Evolutionary conservation across 2,888 invertebrate species (phyloP).

Genomic region (Ophonus ardosiacus): DNA sequence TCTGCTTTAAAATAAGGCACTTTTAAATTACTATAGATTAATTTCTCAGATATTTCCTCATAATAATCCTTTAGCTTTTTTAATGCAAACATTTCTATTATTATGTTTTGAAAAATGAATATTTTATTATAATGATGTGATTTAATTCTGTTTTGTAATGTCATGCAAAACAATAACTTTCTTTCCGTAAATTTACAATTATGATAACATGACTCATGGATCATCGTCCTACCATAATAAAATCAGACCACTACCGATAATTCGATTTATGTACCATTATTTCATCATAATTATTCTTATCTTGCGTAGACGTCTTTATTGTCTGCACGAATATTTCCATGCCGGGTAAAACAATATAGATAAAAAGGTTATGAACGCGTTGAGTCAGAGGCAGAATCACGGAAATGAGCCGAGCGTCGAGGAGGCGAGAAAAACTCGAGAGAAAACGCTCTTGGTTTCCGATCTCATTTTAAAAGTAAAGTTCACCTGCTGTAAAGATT

Average conservation of each 20-base stretch:
- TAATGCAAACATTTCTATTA: no score
- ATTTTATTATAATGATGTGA: neutral
- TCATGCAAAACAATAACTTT: neutral
- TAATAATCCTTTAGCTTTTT: no score
- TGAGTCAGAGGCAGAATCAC: neutral
- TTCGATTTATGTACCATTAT: neutral
- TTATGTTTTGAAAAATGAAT: neutral
- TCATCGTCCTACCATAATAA: neutral
- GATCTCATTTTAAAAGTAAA: slow-evolving; percentile 32
- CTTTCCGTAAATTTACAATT: neutral
- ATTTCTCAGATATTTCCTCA: no score
- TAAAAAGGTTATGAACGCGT: slow-evolving; percentile 15
- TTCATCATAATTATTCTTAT: neutral
- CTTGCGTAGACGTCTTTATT: neutral
- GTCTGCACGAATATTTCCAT: neutral
- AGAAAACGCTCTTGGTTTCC: neutral
- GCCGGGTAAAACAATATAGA: neutral
- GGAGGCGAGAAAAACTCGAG: neutral
- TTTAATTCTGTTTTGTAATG: neutral
- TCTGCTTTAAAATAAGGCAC: no score
- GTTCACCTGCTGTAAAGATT: neutral
- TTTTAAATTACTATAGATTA: no score
- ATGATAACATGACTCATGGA: neutral
- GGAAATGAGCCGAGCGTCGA: neutral
- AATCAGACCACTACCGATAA: neutral